Percentiles rank a stretch among this genome's conserved stretches.
These are phyloP conservation scores for Spatulosminthurus flaviceps DNA, from an alignment of 2,888 invertebrate genomes.

Conservation along the genomic window DNA sequence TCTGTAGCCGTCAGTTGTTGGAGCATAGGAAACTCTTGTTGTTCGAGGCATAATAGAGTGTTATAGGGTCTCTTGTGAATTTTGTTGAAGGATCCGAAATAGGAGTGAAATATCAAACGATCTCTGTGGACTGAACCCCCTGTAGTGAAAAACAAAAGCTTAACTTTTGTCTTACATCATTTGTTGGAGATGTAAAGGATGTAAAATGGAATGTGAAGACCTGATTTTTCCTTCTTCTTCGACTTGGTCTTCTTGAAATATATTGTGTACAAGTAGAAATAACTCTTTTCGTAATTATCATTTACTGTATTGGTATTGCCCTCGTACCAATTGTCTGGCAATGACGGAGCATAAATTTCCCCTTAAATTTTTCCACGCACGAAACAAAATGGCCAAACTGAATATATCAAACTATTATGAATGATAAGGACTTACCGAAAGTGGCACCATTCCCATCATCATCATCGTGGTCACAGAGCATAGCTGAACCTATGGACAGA, in stretches of 20 bases:
- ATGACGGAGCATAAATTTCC: slow-evolving; percentile 50
- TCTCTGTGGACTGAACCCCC: slow-evolving; percentile 55
- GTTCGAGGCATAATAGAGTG: no score
- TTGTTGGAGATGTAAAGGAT: slow-evolving; percentile 50
- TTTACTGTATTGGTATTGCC: slow-evolving; percentile 53
- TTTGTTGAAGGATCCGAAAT: slow-evolving; percentile 25
- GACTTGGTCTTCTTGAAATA: neutral
- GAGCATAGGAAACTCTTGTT: no score
- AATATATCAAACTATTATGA: neutral
- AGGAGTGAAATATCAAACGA: slow-evolving; percentile 45
- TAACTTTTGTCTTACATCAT: slow-evolving; percentile 52
- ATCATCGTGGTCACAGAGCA: no score
- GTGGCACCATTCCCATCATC: neutral
- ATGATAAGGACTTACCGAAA: neutral
- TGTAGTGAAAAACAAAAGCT: slow-evolving; percentile 53
- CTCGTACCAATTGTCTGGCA: slow-evolving; percentile 52
- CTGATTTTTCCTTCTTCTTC: slow-evolving; percentile 38
- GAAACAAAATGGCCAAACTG: slow-evolving; percentile 27
- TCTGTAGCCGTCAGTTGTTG: no score
- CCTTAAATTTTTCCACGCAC: slow-evolving; percentile 44
- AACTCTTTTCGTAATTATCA: slow-evolving; percentile 56
- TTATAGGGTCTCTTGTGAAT: neutral
- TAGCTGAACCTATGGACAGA: no score
- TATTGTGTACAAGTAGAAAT: slow-evolving; percentile 39
- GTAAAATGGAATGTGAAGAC: slow-evolving; percentile 39